A percentile compares a stretch with the other conserved stretches of the same genome.
Conservation (phyloP, 2,113 vertebrate genomes). For the Shinisaurus crocodilurus region DNA sequence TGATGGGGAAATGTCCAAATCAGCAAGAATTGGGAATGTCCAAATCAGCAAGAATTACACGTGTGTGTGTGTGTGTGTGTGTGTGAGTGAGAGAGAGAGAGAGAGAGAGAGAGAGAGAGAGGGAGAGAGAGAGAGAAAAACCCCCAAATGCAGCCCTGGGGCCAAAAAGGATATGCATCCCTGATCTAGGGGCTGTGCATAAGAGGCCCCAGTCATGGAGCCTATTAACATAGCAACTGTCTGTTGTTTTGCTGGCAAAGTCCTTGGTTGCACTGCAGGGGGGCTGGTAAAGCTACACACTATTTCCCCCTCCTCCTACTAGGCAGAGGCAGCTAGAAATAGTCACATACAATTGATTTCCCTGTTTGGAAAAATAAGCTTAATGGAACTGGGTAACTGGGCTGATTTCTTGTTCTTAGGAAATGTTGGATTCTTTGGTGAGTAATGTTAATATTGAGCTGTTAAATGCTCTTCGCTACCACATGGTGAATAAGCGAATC, state of each 20-base stretch:
- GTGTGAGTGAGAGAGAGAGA: no score
- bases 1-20: no score
- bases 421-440: slow-evolving; percentile 95
- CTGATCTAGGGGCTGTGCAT: neutral
- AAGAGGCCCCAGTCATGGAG: neutral
- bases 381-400: neutral
- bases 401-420: slow-evolving; percentile 74
- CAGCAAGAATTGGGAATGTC: no score
- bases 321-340: neutral
- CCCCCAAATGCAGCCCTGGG: no score
- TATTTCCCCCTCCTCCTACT: neutral
- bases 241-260: neutral
- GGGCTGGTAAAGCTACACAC: neutral
- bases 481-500: slow-evolving; percentile 92
- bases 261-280: neutral
- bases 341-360: neutral
- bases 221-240: neutral
- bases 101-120: no score
- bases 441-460: slow-evolving; percentile 99
- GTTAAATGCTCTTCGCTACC: slow-evolving; percentile 95
- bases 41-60: no score
- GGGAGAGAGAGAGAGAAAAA: no score
- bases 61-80: no score
- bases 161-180: neutral
- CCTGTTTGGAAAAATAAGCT: neutral